Conservation (phyloP, 2,888 invertebrate genomes). For the Furcula furcula region DNA sequence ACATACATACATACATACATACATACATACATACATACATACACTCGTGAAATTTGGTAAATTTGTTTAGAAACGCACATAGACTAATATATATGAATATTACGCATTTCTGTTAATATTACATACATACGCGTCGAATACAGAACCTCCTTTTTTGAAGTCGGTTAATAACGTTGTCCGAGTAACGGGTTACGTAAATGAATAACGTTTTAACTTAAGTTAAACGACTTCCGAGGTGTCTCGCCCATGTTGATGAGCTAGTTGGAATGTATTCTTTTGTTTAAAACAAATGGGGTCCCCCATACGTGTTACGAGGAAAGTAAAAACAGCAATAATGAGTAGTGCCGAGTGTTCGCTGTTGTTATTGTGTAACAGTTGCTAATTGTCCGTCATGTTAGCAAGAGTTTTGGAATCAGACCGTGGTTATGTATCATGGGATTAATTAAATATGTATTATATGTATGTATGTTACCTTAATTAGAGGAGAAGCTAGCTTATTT, state of each 20-base stretch:
- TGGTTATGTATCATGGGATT: constrained; percentile 10
- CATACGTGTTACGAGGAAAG: constrained; percentile 37
- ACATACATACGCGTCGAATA: too few species aligned
- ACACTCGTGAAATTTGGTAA: too few species aligned
- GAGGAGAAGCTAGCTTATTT: too few species aligned
- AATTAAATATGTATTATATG: too few species aligned
- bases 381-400: constrained; percentile 28
- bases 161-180: neutral
- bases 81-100: too few species aligned
- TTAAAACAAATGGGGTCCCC: constrained; percentile 16
- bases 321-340: constrained; percentile 43
- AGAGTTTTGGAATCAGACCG: constrained; percentile 21
- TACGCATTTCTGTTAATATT: too few species aligned
- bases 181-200: neutral
- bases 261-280: constrained; percentile 31
- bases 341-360: constrained; percentile 23
- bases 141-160: too few species aligned
- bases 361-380: constrained; percentile 35
- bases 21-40: too few species aligned
- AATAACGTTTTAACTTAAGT: constrained; percentile 3
- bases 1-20: too few species aligned
- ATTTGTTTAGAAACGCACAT: too few species aligned
- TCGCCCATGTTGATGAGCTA: constrained; percentile 32
- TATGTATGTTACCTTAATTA: too few species aligned
- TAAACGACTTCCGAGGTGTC: constrained; percentile 23